Base-by-base conservation (phyloP, 2,888 invertebrate species). In the Geotrupes spiniger region DNA sequence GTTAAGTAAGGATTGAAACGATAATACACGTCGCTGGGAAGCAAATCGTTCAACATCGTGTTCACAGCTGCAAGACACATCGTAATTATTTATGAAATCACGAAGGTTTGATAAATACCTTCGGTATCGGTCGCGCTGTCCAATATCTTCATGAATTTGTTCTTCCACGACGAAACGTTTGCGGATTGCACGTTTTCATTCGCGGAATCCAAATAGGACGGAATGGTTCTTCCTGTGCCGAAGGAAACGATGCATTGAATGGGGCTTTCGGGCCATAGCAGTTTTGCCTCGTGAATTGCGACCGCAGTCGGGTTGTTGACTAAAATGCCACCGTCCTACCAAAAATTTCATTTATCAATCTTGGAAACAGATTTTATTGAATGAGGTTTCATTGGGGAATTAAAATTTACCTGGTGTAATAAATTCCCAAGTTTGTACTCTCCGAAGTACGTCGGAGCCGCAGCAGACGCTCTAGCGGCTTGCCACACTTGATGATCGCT, bases 361-460 rank as follows among this genome's bases (percentile, higher is more conserved):
- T 21, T 21, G 3, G 21, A 46, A 26, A 42, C 10, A 52, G 15
- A 12, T 47, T 48, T 14, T 16, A 49, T 47, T 17, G 36, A 17
- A 48, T 2, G 10, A 9, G 8, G 37, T 11, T 2, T n/a, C 31
- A 29, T 4, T 12, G 9, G 8, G 2, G 2, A 4, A 10, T 16
- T 27, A 9, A 2, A 12, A 37, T 58, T 52, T 64, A 82, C 82
- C 76, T 85, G 85, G 63, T 86, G 85, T 58, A 89, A 70, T 59
- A 80, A 77, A 6, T 84, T 83, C 46, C 83, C 83, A 12, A 85
- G 74, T 55, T 79, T 78, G 65, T 84, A 88, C 72, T 92, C 93
- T 65, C 87, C 84, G 75, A 92, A 95, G 76, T 92, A 93, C 0
- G 90, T 89, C 2, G 94, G 95, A 3, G 94, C 94, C 36, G 94